These are phyloP conservation scores for Microdon myrmicae DNA, from an alignment of 2,888 invertebrate species.

Conservation along the genomic window DNA sequence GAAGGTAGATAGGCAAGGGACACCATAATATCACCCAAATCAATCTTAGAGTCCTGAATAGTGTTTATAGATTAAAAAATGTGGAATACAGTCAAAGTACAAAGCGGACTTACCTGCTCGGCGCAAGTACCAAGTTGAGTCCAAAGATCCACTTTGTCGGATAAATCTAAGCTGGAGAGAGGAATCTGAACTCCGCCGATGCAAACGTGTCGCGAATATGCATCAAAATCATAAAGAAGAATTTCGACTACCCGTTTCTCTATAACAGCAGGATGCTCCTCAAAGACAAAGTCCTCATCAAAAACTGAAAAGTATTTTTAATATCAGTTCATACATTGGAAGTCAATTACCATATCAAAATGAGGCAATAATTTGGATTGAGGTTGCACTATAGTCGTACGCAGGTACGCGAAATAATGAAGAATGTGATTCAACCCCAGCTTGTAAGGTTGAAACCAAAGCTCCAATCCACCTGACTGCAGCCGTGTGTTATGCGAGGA, in stretches of 20 bases:
- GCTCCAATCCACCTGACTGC: no score
- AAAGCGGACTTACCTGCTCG: conserved; percentile 61
- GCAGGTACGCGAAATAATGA: no score
- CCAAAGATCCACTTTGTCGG: conserved; percentile 71
- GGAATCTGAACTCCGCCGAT: conserved; percentile 73
- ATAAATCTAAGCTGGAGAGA: conserved; percentile 70
- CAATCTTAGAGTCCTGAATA: conserved; percentile 74
- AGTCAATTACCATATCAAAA: no score
- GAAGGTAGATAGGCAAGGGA: conserved; percentile 91
- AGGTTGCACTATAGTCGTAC: no score
- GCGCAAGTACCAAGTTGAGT: conserved; percentile 70
- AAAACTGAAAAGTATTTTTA: conserved; percentile 72
- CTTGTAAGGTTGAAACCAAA: no score
- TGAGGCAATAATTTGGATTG: no score
- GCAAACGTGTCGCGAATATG: conserved; percentile 73
- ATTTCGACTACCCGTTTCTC: conserved; percentile 71
- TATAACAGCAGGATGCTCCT: conserved; percentile 70
- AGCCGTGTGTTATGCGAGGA: no score
- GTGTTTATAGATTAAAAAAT: background rate
- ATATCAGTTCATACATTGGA: conserved; percentile 17
- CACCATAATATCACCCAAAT: conserved; percentile 91
- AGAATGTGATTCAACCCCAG: no score
- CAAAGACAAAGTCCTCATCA: conserved; percentile 77
- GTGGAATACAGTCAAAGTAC: background rate
- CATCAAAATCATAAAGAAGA: conserved; percentile 74